A percentile compares a stretch with the other conserved stretches of the same genome.
phyloP scores from a whole-genome alignment of 2,113 vertebrate genomes.

The Chiloscyllium plagiosum region DNA sequence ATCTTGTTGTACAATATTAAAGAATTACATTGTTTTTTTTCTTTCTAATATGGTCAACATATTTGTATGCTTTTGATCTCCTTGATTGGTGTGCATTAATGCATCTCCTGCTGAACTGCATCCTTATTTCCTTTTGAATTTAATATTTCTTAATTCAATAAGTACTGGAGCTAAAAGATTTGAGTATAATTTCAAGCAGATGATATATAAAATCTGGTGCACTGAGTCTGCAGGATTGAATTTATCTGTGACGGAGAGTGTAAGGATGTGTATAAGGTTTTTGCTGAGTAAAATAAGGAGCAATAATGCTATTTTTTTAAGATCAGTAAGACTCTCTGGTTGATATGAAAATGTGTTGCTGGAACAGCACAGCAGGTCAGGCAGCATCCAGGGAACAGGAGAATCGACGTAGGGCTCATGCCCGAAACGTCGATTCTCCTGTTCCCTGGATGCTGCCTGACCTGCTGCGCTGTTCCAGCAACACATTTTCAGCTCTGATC shows the following conservation, averaged over 20 bases:
- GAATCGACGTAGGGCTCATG: too few species aligned
- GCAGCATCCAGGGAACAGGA: too few species aligned
- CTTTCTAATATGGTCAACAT: neutral
- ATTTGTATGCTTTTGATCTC: neutral
- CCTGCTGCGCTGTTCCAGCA: too few species aligned
- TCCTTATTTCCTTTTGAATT: neutral
- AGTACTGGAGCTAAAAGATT: neutral
- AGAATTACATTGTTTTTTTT: neutral
- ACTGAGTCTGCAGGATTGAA: neutral
- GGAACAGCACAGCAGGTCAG: too few species aligned
- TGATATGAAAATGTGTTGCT: too few species aligned
- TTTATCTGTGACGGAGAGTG: neutral
- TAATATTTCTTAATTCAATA: neutral
- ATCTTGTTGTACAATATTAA: neutral
- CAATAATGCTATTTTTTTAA: neutral
- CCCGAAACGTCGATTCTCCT: too few species aligned
- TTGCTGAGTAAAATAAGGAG: neutral
- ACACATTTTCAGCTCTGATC: too few species aligned
- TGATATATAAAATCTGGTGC: neutral
- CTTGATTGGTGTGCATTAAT: neutral
- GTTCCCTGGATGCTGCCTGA: too few species aligned
- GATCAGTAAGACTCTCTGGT: neutral
- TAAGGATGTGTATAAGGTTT: neutral
- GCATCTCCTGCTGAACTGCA: neutral
- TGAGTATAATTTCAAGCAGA: neutral